These are phyloP conservation scores for Dicyrtomina minuta DNA, from an alignment of 2,888 invertebrate genomes.

Conservation along the genomic window DNA sequence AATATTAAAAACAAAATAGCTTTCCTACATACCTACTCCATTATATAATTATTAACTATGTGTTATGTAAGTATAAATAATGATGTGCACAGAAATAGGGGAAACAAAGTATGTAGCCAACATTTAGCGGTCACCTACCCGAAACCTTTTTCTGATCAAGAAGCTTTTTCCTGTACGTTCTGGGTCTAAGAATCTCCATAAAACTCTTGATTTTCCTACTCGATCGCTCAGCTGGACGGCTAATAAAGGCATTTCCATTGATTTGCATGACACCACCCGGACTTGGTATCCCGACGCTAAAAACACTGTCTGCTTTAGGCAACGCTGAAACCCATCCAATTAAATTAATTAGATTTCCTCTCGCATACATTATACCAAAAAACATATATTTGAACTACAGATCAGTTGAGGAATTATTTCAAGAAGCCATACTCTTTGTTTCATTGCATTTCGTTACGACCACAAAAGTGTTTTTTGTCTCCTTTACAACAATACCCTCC, in stretches of 20 bases:
- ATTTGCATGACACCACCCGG: conserved; percentile 46
- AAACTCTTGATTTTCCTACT: conserved; percentile 50
- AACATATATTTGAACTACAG: too few species aligned
- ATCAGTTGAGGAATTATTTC: too few species aligned
- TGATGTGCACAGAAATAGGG: too few species aligned
- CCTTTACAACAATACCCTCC: conserved; percentile 53
- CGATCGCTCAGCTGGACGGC: conserved; percentile 50
- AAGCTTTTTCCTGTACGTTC: conserved; percentile 36
- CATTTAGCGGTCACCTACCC: too few species aligned
- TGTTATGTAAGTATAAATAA: too few species aligned
- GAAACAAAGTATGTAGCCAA: too few species aligned
- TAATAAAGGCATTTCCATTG: conserved; percentile 47
- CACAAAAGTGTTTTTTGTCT: conserved; percentile 53
- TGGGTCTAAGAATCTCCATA: conserved; percentile 47
- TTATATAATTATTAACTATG: too few species aligned
- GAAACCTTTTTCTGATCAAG: neutral
- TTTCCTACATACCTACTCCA: too few species aligned
- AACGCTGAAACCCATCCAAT: conserved; percentile 41
- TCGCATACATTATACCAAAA: neutral
- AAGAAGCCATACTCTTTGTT: conserved; percentile 52
- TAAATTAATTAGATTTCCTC: conserved; percentile 34
- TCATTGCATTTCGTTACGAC: conserved; percentile 46
- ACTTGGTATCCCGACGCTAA: conserved; percentile 40
- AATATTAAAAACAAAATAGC: too few species aligned
- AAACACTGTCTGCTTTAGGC: conserved; percentile 47